These are phyloP conservation scores for Hartigia nigra DNA, from an alignment of 2,888 invertebrate genomes.

Conservation along the genomic window DNA sequence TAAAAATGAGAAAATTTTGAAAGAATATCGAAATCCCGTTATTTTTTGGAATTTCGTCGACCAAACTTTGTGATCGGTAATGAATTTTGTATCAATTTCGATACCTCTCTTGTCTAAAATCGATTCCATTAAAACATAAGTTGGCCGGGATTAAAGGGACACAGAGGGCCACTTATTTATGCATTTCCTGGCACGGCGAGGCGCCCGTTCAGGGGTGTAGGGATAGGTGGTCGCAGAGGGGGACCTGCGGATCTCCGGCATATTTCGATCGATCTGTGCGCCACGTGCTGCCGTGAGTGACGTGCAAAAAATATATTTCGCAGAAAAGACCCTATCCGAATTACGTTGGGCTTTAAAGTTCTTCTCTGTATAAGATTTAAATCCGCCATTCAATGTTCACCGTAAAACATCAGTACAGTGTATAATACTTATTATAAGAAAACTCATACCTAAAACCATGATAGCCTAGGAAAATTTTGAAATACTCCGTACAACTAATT, in stretches of 20 bases:
- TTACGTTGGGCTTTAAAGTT: conserved; percentile 28
- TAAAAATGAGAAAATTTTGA: background rate
- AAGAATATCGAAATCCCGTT: background rate
- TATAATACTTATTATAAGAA: background rate
- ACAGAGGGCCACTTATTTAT: conserved; percentile 50
- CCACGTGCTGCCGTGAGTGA: conserved; percentile 56
- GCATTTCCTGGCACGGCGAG: conserved; percentile 43
- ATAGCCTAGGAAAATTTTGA: background rate
- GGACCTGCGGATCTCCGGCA: conserved; percentile 36
- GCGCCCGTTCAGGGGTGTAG: conserved; percentile 9
- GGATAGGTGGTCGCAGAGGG: conserved; percentile 10
- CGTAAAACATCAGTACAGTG: background rate
- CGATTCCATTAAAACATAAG: conserved; percentile 40
- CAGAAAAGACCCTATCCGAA: conserved; percentile 26
- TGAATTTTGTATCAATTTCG: conserved; percentile 21
- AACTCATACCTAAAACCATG: background rate
- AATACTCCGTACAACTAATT: background rate
- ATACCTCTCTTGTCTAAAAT: conserved; percentile 19
- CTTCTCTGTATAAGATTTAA: conserved; percentile 32
- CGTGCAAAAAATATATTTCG: conserved; percentile 57
- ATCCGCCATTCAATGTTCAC: conserved; percentile 16
- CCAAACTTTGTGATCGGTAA: conserved; percentile 10
- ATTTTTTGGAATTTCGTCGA: background rate
- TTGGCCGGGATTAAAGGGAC: conserved; percentile 38
- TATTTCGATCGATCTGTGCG: conserved; percentile 57